A percentile compares a stretch with the other conserved stretches of the same genome.
phyloP scores from a whole-genome alignment of 2,888 invertebrate species.

The Acleris emargana region DNA sequence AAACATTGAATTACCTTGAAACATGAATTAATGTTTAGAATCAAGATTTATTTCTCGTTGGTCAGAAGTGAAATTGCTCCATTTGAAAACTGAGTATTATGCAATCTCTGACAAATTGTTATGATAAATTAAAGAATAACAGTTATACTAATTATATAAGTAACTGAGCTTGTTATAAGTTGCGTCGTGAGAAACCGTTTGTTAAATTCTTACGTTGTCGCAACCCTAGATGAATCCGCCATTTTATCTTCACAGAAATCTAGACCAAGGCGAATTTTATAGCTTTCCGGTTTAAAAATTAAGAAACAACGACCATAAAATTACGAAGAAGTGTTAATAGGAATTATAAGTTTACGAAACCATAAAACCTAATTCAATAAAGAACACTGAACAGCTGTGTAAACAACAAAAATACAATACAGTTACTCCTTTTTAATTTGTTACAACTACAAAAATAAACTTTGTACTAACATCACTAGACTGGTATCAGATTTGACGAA shows the following conservation, averaged over 20 bases:
- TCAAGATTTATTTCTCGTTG: conserved; percentile 3
- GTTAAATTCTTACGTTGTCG: conserved; percentile 22
- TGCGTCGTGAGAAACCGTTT: conserved; percentile 25
- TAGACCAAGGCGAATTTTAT: conserved; percentile 21
- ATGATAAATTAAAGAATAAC: conserved; percentile 33
- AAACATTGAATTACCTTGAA: too few relatives aligned
- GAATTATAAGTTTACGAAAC: too few relatives aligned
- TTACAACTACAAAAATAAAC: conserved; percentile 28
- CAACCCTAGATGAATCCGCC: conserved; percentile 30
- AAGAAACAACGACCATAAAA: conserved; percentile 2
- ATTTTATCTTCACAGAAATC: conserved; percentile 11
- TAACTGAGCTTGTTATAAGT: conserved; percentile 14
- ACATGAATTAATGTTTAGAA: conserved; percentile 21
- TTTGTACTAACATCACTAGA: conserved; percentile 24
- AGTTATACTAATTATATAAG: conserved; percentile 28
- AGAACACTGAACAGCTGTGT: too few relatives aligned
- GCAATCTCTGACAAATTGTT: conserved; percentile 22
- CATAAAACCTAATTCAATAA: too few relatives aligned
- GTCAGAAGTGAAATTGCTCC: conserved; percentile 1
- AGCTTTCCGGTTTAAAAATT: conserved; percentile 15
- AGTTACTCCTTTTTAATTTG: conserved; percentile 12
- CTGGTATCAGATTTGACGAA: conserved; percentile 59
- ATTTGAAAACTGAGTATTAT: conserved; percentile 10
- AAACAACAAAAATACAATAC: not conserved
- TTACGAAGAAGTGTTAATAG: not conserved